Conservation (phyloP, 2,888 invertebrate species). For the Thalpophila matura region DNA sequence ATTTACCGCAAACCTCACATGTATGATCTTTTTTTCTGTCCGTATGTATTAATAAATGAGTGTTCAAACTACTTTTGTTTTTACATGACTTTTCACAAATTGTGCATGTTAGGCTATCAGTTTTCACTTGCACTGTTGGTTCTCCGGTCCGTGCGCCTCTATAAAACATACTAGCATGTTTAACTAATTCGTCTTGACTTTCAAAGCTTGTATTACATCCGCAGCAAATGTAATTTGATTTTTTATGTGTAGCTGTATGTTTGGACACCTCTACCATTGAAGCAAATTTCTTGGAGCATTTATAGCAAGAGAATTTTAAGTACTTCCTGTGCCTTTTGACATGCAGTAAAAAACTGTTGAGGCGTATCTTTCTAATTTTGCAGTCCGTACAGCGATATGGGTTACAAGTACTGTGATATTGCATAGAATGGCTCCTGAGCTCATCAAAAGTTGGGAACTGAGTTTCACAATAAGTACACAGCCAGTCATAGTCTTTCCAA, state of each 20-base stretch:
- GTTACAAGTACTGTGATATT: conserved; percentile 91
- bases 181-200: conserved; percentile 66
- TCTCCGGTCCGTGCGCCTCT: conserved; percentile 72
- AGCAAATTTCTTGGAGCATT: conserved; percentile 72
- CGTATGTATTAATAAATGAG: conserved; percentile 91
- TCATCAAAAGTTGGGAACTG: conserved; percentile 75
- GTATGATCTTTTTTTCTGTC: conserved; percentile 79
- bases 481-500: conserved; percentile 81
- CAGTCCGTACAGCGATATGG: conserved; percentile 93
- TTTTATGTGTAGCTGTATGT: conserved; percentile 68
- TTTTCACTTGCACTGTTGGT: conserved; percentile 68
- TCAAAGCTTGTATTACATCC: conserved; percentile 77
- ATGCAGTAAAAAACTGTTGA: conserved; percentile 84
- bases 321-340: conserved; percentile 91
- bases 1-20: conserved; percentile 81
- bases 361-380: conserved; percentile 72
- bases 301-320: conserved; percentile 86
- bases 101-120: conserved; percentile 71
- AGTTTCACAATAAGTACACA: conserved; percentile 78
- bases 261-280: conserved; percentile 58
- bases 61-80: conserved; percentile 70
- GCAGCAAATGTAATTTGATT: conserved; percentile 68
- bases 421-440: conserved; percentile 90
- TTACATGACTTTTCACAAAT: conserved; percentile 78
- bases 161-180: conserved; percentile 70